Conservation (phyloP, 2,797 vertebrate species). For the Cyclopterus lumpus region DNA sequence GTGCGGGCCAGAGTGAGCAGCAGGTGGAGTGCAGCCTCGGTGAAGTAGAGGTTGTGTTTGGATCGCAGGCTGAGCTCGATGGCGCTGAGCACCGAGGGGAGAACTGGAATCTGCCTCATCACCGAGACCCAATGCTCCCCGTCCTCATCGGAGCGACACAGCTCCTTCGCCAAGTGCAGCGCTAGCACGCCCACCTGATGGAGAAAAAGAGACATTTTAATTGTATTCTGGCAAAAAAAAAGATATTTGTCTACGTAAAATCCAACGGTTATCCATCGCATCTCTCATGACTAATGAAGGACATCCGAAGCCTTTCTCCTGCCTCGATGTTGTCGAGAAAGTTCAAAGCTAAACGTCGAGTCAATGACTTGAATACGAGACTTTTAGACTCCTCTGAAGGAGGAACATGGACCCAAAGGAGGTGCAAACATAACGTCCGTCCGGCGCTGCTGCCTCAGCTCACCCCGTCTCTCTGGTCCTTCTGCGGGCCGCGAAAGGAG, state of each 20-base stretch:
- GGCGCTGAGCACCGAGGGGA: slow-evolving; percentile 91
- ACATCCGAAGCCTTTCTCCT: not conserved
- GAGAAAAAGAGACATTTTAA: not conserved
- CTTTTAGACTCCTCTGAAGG: not conserved
- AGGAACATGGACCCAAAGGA: not conserved
- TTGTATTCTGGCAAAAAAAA: not conserved
- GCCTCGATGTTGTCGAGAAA: not conserved
- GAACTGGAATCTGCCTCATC: slow-evolving; percentile 91
- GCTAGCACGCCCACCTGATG: slow-evolving; percentile 94
- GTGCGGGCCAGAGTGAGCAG: slow-evolving; percentile 93
- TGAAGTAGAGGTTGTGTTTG: slow-evolving; percentile 97
- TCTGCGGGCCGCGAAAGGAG: slow-evolving; percentile 86
- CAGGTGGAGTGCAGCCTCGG: slow-evolving; percentile 93
- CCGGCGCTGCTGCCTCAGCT: slow-evolving; percentile 34
- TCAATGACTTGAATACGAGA: not conserved
- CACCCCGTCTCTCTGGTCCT: slow-evolving; percentile 96
- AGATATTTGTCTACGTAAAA: not conserved
- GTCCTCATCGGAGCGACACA: slow-evolving; percentile 93
- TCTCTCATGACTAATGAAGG: not conserved
- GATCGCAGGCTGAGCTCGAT: slow-evolving; percentile 93
- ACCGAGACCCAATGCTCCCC: slow-evolving; percentile 94
- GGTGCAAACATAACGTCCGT: not conserved
- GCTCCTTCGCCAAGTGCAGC: slow-evolving; percentile 94
- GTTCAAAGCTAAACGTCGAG: not conserved
- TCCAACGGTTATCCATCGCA: not conserved